Conservation (phyloP, 2,888 invertebrate species). For the Caenorhabditis sinica region DNA sequence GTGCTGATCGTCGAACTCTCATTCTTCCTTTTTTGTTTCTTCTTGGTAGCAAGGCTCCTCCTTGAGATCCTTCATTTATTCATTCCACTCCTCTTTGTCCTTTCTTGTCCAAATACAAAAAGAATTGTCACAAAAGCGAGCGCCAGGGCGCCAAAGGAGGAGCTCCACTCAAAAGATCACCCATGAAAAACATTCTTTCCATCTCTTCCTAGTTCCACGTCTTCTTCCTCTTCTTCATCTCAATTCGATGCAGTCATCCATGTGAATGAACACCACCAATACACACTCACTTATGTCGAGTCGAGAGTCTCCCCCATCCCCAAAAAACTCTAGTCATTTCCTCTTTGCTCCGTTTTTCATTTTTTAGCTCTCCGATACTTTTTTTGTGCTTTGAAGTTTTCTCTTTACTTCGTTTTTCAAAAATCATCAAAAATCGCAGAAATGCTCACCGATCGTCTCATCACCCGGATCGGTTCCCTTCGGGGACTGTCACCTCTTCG, state of each 20-base stretch:
- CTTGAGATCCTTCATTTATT: constrained; percentile 58
- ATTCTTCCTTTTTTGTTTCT: constrained; percentile 17
- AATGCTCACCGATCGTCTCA: constrained; percentile 73
- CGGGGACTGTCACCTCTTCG: constrained; percentile 68
- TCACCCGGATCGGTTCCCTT: constrained; percentile 71
- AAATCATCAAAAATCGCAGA: constrained; percentile 1
- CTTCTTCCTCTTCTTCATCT: constrained; percentile 20
- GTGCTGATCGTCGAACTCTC: constrained; percentile 57
- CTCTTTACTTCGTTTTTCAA: neutral
- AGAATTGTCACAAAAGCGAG: constrained; percentile 43
- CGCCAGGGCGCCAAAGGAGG: constrained; percentile 25
- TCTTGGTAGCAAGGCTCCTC: neutral
- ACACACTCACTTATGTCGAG: constrained; percentile 23
- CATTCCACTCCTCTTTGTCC: constrained; percentile 31
- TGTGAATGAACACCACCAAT: constrained; percentile 56
- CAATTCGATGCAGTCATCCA: constrained; percentile 56
- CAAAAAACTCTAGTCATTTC: constrained; percentile 22
- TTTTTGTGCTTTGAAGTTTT: constrained; percentile 51
- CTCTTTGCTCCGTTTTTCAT: neutral
- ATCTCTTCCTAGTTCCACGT: neutral
- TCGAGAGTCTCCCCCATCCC: constrained; percentile 6
- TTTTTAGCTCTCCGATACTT: neutral
- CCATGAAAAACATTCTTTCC: neutral
- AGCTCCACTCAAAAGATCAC: constrained; percentile 38
- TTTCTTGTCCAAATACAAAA: constrained; percentile 12